Percentiles rank a stretch among this genome's conserved stretches.
Conservation (phyloP, 2,113 vertebrate genomes). For the Poeciliopsis prolifica region DNA sequence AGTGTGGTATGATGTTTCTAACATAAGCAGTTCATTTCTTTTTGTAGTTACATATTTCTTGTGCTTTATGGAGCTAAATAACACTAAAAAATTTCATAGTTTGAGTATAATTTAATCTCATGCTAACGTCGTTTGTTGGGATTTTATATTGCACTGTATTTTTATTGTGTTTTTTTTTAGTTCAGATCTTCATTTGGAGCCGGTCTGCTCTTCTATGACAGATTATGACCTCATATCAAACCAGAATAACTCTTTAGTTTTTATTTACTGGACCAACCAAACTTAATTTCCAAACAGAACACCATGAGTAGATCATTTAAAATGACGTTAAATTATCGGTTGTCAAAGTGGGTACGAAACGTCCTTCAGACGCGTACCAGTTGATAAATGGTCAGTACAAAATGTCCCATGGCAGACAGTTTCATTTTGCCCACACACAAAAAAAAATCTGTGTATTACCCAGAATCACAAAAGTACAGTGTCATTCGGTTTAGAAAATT, state of each 20-base stretch:
- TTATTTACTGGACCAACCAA: background rate
- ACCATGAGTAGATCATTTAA: background rate
- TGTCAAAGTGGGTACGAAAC: background rate
- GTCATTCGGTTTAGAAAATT: background rate
- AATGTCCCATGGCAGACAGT: background rate
- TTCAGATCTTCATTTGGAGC: background rate
- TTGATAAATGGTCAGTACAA: background rate
- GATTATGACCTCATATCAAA: background rate
- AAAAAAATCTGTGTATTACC: background rate
- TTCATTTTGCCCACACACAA: background rate
- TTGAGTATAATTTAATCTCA: background rate
- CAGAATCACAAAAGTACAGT: background rate
- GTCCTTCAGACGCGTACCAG: background rate
- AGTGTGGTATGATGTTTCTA: background rate
- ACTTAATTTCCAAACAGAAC: background rate
- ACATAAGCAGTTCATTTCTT: background rate
- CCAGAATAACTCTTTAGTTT: background rate
- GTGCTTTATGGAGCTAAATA: background rate
- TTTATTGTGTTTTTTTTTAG: background rate
- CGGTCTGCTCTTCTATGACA: background rate
- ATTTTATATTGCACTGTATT: background rate
- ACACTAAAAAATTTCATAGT: background rate
- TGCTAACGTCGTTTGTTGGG: background rate
- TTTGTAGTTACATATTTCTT: background rate
- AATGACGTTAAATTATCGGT: background rate